These are phyloP conservation scores for Arrhamphus sclerolepis DNA, from an alignment of 2,797 vertebrate genomes.

Conservation along the genomic window DNA sequence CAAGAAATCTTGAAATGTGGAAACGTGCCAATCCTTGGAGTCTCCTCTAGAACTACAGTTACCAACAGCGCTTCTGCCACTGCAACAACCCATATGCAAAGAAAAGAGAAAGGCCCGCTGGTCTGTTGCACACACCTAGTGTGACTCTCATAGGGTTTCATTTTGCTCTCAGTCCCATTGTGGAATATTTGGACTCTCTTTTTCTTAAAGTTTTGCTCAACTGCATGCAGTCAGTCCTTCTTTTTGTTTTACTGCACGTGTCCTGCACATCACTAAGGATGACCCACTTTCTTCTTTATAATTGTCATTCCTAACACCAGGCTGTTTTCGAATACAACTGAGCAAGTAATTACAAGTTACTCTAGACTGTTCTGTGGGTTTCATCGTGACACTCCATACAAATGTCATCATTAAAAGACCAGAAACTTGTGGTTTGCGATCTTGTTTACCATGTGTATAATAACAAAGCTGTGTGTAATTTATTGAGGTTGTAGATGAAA, in stretches of 20 bases:
- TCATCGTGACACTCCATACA: constrained; percentile 51
- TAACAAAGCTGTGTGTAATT: constrained; percentile 76
- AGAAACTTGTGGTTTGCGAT: constrained; percentile 86
- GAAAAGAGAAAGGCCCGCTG: constrained; percentile 54
- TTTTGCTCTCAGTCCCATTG: constrained; percentile 48
- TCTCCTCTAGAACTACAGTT: constrained; percentile 65
- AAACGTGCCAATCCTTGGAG: constrained; percentile 75
- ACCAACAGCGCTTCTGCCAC: constrained; percentile 63
- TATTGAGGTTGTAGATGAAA: constrained; percentile 72
- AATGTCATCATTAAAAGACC: constrained; percentile 78
- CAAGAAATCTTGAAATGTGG: constrained; percentile 68
- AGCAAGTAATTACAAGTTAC: constrained; percentile 59
- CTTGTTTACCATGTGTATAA: constrained; percentile 80
- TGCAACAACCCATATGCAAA: constrained; percentile 81
- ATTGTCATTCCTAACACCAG: constrained; percentile 45
- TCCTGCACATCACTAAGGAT: constrained; percentile 54
- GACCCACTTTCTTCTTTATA: constrained; percentile 46
- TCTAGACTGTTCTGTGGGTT: constrained; percentile 74
- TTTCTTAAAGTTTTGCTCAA: constrained; percentile 55
- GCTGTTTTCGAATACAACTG: constrained; percentile 54
- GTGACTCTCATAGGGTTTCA: constrained; percentile 48
- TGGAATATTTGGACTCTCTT: constrained; percentile 43
- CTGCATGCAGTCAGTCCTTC: constrained; percentile 69
- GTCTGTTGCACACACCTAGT: constrained; percentile 41
- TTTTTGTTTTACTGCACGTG: constrained; percentile 64